A percentile compares a stretch with the other conserved stretches of the same genome.
These are phyloP conservation scores for Xylota segnis DNA, from an alignment of 2,888 invertebrate genomes.

Conservation along the genomic window DNA sequence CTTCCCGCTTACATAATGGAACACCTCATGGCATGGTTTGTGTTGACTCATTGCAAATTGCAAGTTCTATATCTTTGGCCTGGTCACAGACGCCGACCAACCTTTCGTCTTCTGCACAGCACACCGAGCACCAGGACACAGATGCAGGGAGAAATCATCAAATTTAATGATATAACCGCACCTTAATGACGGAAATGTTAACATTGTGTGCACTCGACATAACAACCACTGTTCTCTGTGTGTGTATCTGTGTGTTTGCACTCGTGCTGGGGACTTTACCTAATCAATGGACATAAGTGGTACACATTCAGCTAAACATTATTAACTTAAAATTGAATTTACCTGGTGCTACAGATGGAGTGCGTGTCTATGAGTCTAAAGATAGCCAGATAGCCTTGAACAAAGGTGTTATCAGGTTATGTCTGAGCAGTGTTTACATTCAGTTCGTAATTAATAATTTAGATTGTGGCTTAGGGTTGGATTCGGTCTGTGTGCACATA, in stretches of 20 bases:
- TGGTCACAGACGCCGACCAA: background rate
- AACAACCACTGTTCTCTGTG: too few species aligned
- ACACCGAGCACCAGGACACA: too few species aligned
- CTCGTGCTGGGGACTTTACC: background rate
- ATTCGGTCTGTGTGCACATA: background rate
- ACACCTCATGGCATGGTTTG: conserved; percentile 7
- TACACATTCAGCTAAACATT: conserved; percentile 7
- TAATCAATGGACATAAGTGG: conserved; percentile 22
- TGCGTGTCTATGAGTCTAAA: background rate
- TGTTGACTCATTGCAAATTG: conserved; percentile 38
- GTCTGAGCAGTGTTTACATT: conserved; percentile 34
- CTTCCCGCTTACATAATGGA: conserved; percentile 36
- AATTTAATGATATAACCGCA: conserved; percentile 53
- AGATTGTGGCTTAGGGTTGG: background rate
- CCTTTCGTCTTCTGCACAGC: background rate
- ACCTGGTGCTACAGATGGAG: conserved; percentile 21
- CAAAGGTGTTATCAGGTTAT: conserved; percentile 15
- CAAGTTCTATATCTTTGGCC: background rate
- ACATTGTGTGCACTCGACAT: conserved; percentile 9
- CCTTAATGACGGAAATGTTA: conserved; percentile 41
- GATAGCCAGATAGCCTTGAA: background rate
- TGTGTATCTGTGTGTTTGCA: background rate
- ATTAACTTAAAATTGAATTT: conserved; percentile 49
- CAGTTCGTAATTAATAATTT: conserved; percentile 49
- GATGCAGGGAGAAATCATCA: conserved; percentile 9